phyloP scores from a whole-genome alignment of 2,888 invertebrate species.

The Theretra japonica region DNA sequence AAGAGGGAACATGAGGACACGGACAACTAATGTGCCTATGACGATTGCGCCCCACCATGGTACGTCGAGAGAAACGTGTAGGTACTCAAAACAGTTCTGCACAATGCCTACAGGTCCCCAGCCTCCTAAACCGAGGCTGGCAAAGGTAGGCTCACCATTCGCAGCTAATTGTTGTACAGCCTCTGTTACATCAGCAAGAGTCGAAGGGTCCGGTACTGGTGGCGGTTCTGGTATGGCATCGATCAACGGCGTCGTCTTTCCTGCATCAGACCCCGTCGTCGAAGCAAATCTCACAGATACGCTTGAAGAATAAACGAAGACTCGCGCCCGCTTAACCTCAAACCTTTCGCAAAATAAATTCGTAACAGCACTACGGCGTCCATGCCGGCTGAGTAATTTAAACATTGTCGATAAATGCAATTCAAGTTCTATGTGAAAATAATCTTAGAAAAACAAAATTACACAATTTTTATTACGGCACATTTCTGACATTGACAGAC shows the following conservation, averaged over 20 bases:
- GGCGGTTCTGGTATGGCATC: slow-evolving; percentile 79
- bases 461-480: slow-evolving; percentile 49
- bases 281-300: slow-evolving; percentile 71
- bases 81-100: slow-evolving; percentile 91
- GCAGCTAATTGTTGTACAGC: slow-evolving; percentile 72
- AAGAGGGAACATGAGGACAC: slow-evolving; percentile 92
- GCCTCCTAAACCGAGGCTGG: slow-evolving; percentile 92
- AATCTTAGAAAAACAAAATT: slow-evolving; percentile 36
- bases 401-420: slow-evolving; percentile 59
- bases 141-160: slow-evolving; percentile 91
- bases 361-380: slow-evolving; percentile 69
- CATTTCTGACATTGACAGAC: slow-evolving; percentile 54
- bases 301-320: slow-evolving; percentile 74
- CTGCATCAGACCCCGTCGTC: slow-evolving; percentile 56
- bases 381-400: slow-evolving; percentile 72
- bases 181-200: slow-evolving; percentile 62
- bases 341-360: slow-evolving; percentile 72
- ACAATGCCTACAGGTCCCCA: slow-evolving; percentile 93
- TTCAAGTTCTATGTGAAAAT: slow-evolving; percentile 14
- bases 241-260: slow-evolving; percentile 56
- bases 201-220: slow-evolving; percentile 71
- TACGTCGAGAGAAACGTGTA: slow-evolving; percentile 91
- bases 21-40: slow-evolving; percentile 90
- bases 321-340: slow-evolving; percentile 79
- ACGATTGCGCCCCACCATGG: slow-evolving; percentile 98